phyloP scores from a whole-genome alignment of 2,113 vertebrate species.

The Paramormyrops kingsleyae region DNA sequence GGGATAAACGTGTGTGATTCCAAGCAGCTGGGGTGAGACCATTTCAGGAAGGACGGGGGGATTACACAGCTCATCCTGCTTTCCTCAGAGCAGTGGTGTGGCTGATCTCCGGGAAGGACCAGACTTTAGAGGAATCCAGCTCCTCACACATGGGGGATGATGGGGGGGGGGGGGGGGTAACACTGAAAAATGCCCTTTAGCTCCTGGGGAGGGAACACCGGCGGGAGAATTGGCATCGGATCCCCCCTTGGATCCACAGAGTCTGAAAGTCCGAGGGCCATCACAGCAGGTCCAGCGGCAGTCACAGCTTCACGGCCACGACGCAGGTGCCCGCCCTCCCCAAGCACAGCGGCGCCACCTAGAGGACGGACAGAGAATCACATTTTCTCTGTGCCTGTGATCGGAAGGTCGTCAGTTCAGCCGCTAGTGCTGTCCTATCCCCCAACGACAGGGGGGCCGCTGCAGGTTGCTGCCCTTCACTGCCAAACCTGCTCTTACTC shows the following conservation, averaged over 20 bases:
- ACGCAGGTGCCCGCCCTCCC: constrained; percentile 92
- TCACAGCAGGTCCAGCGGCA: neutral
- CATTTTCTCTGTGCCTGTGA: neutral
- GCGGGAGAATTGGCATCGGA: neutral
- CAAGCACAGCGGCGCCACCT: constrained; percentile 90
- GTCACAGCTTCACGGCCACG: constrained; percentile 82
- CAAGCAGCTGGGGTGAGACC: neutral
- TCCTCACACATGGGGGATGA: neutral
- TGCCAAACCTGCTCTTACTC: neutral
- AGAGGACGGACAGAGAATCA: constrained; percentile 20
- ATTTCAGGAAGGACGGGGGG: neutral
- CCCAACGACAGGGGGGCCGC: no score
- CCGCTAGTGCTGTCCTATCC: no score
- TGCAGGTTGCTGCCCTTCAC: no score
- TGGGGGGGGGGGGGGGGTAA: neutral
- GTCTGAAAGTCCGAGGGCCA: neutral
- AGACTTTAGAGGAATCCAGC: neutral
- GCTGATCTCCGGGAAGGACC: neutral
- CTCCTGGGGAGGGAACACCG: neutral
- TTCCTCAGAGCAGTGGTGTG: neutral
- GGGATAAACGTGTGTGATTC: neutral
- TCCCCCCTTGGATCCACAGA: neutral
- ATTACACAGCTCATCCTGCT: neutral
- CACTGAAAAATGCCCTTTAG: neutral
- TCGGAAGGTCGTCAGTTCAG: neutral